These are phyloP conservation scores for Megastigmus dorsalis DNA, from an alignment of 2,888 invertebrate genomes.

Conservation along the genomic window DNA sequence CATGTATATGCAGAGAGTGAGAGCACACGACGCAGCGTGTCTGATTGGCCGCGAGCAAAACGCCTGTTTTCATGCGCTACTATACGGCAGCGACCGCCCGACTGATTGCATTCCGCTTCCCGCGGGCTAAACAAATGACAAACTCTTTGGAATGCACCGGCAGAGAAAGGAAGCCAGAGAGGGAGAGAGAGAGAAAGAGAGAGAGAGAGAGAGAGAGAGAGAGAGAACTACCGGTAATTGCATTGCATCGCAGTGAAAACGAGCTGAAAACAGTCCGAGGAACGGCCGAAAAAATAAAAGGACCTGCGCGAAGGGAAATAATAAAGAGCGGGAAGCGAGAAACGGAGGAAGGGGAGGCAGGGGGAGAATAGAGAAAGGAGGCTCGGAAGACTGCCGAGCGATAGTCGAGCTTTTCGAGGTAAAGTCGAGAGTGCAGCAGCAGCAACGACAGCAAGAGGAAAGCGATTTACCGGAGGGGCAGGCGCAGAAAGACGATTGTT, in stretches of 20 bases:
- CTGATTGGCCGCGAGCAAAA: conserved; percentile 60
- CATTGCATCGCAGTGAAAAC: conserved; percentile 56
- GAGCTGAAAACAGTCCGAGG: conserved; percentile 38
- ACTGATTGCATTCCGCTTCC: conserved; percentile 65
- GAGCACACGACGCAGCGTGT: conserved; percentile 42
- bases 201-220: too few relatives aligned
- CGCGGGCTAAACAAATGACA: conserved; percentile 69
- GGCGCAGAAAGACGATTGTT: conserved; percentile 39
- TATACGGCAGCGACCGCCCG: conserved; percentile 33
- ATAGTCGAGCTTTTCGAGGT: conserved; percentile 13
- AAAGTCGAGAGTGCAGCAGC: background rate
- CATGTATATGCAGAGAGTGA: background rate
- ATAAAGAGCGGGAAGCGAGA: background rate
- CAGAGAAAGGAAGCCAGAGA: conserved; percentile 5
- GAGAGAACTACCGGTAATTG: conserved; percentile 22
- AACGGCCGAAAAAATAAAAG: background rate
- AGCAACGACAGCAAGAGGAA: background rate
- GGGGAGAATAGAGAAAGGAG: background rate
- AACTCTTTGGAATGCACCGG: conserved; percentile 53
- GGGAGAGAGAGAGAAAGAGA: too few relatives aligned
- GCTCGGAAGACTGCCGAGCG: conserved; percentile 7
- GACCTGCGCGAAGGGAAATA: too few relatives aligned
- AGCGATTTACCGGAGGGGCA: background rate
- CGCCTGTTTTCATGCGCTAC: conserved; percentile 58
- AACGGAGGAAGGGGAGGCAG: too few relatives aligned